Conservation (phyloP, 2,797 vertebrate species). For the Lacerta viridis region DNA sequence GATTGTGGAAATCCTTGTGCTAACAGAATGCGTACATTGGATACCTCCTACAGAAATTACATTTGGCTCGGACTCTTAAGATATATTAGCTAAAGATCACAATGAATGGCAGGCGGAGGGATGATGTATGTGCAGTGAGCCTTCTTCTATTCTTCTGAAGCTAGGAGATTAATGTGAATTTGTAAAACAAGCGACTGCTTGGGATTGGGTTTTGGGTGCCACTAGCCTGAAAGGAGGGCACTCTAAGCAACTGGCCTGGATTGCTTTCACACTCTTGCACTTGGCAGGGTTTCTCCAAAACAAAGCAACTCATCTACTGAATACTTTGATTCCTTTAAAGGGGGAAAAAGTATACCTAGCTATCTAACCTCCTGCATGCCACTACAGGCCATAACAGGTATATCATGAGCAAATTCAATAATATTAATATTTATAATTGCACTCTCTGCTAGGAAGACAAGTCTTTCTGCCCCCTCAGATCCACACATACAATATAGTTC, state of each 20-base stretch:
- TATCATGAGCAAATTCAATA: neutral
- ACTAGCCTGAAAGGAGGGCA: too few species aligned
- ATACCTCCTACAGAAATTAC: neutral
- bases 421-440: neutral
- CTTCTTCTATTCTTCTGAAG: slow-evolving; percentile 58
- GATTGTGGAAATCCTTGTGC: too few species aligned
- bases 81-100: neutral
- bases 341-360: neutral
- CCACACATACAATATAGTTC: too few species aligned
- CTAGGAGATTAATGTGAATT: too few species aligned
- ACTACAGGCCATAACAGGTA: neutral
- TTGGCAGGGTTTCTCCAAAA: neutral
- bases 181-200: too few species aligned
- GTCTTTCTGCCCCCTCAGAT: neutral
- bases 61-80: neutral
- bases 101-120: too few species aligned
- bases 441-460: neutral
- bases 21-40: too few species aligned
- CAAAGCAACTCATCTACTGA: too few species aligned
- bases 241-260: too few species aligned
- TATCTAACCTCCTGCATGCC: neutral
- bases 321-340: too few species aligned
- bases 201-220: too few species aligned
- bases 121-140: neutral
- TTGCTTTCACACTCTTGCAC: too few species aligned